These are phyloP conservation scores for Zoanthus sansibaricus DNA, from an alignment of 92 coral and sea anemone species.

Conservation along the genomic window DNA sequence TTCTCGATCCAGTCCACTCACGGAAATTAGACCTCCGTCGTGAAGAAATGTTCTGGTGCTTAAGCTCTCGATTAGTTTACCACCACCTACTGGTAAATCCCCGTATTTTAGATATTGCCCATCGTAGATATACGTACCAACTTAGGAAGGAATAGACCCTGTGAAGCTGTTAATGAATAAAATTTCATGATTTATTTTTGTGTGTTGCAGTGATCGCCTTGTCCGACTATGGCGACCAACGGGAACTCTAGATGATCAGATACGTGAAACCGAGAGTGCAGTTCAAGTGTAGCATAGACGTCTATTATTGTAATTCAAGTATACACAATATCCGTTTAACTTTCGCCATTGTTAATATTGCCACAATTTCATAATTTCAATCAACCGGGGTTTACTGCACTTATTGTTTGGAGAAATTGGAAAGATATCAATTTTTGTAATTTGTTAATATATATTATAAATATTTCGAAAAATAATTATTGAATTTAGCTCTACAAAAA, in stretches of 20 bases:
- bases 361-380: neutral
- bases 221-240: slow-evolving; percentile 98
- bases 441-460: neutral
- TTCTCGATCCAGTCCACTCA: too few species aligned
- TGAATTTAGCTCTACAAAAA: neutral
- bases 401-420: neutral
- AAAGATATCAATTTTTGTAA: neutral
- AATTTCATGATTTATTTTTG: neutral
- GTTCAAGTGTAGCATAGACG: slow-evolving; percentile 57
- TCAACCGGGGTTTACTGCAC: neutral
- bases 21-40: too few species aligned
- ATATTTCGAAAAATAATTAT: neutral
- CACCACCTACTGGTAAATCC: too few species aligned
- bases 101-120: too few species aligned
- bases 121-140: too few species aligned
- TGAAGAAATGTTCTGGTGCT: too few species aligned
- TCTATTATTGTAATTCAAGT: neutral
- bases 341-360: neutral
- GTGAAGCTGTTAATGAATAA: too few species aligned
- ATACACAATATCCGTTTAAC: neutral
- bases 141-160: neutral
- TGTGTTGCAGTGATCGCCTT: slow-evolving; percentile 91
- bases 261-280: slow-evolving; percentile 71
- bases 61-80: too few species aligned
- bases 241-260: slow-evolving; percentile 90